A percentile compares a stretch with the other conserved stretches of the same genome.
Conservation (phyloP, 2,797 vertebrate species). For the Dallia pectoralis region DNA sequence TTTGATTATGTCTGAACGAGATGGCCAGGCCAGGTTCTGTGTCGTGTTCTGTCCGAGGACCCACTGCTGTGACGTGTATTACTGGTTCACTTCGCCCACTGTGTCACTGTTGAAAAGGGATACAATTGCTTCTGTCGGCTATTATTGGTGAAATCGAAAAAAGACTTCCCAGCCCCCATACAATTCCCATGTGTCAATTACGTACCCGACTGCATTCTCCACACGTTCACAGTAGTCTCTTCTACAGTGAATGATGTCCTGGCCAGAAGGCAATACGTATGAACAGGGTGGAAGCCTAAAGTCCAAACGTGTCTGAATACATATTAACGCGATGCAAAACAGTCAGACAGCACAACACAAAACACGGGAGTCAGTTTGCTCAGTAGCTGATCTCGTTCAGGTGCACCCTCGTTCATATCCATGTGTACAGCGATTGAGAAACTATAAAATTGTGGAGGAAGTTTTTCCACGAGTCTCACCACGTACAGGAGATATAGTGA, state of each 20-base stretch:
- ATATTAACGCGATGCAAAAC: background rate
- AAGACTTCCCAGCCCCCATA: constrained; percentile 21
- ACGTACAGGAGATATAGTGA: too few relatives aligned
- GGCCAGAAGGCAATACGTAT: background rate
- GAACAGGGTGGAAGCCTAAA: background rate
- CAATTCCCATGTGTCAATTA: background rate
- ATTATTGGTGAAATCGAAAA: constrained; percentile 62
- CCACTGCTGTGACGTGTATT: constrained; percentile 47
- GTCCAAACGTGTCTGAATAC: background rate
- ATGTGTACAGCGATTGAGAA: background rate
- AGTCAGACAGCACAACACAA: background rate
- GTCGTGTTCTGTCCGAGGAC: constrained; percentile 56
- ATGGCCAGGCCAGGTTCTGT: constrained; percentile 13
- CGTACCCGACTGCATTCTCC: background rate
- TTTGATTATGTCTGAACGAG: constrained; percentile 37
- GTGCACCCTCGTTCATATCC: background rate
- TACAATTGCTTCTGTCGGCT: constrained; percentile 42
- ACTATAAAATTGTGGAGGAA: background rate
- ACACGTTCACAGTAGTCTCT: background rate
- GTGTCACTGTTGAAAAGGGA: constrained; percentile 47
- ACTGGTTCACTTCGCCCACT: constrained; percentile 45
- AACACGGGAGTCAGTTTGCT: background rate
- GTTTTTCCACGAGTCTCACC: too few relatives aligned
- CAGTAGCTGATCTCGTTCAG: background rate
- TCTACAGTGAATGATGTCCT: background rate